phyloP scores from a whole-genome alignment of 2,797 vertebrate genomes.

The Sebastes hubbsi region DNA sequence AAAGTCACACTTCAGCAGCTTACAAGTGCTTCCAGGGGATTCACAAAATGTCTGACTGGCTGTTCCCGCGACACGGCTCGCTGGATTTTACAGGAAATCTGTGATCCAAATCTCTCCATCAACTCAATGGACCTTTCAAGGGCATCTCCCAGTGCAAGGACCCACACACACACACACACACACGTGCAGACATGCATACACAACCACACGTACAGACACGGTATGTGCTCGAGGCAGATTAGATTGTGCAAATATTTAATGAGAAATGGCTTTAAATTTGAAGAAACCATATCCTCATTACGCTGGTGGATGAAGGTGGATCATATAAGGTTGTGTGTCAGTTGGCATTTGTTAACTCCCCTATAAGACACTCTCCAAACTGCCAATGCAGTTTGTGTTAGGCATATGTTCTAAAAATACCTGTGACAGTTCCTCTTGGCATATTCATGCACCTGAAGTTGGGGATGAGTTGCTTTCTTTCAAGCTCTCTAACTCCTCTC shows the following conservation, averaged over 20 bases:
- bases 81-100: constrained; percentile 60
- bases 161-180: neutral
- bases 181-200: neutral
- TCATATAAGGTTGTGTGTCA: neutral
- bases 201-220: neutral
- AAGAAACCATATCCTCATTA: neutral
- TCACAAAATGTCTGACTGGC: constrained; percentile 58
- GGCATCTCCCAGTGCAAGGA: constrained; percentile 17
- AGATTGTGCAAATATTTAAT: constrained; percentile 7
- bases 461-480: neutral
- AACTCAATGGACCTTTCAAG: constrained; percentile 60
- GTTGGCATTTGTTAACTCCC: neutral
- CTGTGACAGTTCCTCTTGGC: neutral
- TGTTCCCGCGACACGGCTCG: constrained; percentile 51
- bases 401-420: neutral
- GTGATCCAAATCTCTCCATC: constrained; percentile 58
- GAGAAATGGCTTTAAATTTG: neutral
- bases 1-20: constrained; percentile 51
- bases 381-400: neutral
- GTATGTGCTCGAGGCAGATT: neutral
- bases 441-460: neutral
- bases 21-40: constrained; percentile 40
- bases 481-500: neutral
- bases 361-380: neutral
- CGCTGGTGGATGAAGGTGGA: neutral